Percentiles rank a stretch among this genome's conserved stretches.
Evolutionary conservation across 2,888 invertebrate species (phyloP).

Genomic region (Stenchaetothrips biformis): DNA sequence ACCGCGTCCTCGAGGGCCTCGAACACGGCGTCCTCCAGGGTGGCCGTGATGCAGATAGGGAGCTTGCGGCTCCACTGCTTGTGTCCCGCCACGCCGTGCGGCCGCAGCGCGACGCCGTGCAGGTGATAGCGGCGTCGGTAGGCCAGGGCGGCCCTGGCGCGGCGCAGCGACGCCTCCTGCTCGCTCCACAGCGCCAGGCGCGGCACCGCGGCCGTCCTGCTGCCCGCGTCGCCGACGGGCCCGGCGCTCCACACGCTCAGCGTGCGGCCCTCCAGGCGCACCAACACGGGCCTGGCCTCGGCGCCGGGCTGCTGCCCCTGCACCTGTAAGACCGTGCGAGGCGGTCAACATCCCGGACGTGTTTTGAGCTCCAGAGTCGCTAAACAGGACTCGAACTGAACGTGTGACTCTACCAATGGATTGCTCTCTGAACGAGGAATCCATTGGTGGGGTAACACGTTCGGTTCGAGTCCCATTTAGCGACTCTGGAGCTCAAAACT

Average conservation of each 20-base stretch:
- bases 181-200: not conserved
- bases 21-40: not conserved
- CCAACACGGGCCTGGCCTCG: not conserved
- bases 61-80: not conserved
- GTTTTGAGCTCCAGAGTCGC: no score
- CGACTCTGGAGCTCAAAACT: no score
- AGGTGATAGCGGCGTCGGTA: not conserved
- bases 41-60: slow-evolving; percentile 3
- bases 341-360: no score
- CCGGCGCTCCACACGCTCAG: not conserved
- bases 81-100: not conserved
- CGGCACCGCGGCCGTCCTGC: not conserved
- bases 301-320: not conserved
- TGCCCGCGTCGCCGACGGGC: not conserved
- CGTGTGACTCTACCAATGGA: no score
- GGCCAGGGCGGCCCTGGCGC: not conserved
- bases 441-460: no score
- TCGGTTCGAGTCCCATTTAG: no score
- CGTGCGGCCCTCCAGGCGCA: not conserved
- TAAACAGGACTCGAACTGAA: no score
- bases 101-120: not conserved
- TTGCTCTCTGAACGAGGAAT: no score
- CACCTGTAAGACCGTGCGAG: no score
- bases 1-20: not conserved
- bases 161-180: not conserved